phyloP scores from a whole-genome alignment of 2,113 vertebrate genomes.

The Xenotilapia leptura region DNA sequence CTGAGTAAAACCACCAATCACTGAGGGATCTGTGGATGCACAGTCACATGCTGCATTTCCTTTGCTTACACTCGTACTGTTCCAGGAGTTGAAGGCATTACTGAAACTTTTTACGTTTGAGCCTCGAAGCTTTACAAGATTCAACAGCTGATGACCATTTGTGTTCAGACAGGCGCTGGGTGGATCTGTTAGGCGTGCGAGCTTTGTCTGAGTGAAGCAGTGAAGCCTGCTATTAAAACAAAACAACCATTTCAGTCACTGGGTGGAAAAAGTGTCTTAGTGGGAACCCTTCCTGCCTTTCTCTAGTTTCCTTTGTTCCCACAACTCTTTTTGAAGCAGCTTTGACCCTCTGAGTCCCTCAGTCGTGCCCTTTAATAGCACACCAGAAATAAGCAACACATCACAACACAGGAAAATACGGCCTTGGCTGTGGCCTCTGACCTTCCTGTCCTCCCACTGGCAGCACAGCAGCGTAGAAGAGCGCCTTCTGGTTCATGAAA shows the following conservation, averaged over 20 bases:
- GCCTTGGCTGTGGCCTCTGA: not conserved
- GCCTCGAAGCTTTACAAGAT: not conserved
- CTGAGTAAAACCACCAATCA: not conserved
- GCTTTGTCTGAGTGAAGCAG: not conserved
- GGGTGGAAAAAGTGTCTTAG: slow-evolving; percentile 46
- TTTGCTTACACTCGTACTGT: not conserved
- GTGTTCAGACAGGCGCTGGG: not conserved
- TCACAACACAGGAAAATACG: slow-evolving; percentile 3
- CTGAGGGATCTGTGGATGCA: not conserved
- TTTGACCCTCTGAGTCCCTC: not conserved
- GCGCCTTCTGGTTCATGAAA: not conserved
- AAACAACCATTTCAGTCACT: not conserved
- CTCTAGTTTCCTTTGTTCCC: slow-evolving; percentile 48
- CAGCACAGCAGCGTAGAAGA: not conserved
- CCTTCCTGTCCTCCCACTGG: not conserved
- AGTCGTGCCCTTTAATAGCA: not conserved
- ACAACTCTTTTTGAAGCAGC: slow-evolving; percentile 4
- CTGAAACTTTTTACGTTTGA: not conserved
- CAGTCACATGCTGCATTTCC: not conserved
- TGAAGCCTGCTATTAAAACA: not conserved
- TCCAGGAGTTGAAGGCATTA: not conserved
- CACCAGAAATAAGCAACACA: not conserved
- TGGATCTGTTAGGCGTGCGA: not conserved
- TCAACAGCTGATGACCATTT: not conserved
- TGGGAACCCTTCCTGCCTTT: slow-evolving; percentile 46